Percentiles rank a stretch among this genome's conserved stretches.
Evolutionary conservation across 2,888 invertebrate genomes (phyloP).

Genomic region (Bugula neritina): DNA sequence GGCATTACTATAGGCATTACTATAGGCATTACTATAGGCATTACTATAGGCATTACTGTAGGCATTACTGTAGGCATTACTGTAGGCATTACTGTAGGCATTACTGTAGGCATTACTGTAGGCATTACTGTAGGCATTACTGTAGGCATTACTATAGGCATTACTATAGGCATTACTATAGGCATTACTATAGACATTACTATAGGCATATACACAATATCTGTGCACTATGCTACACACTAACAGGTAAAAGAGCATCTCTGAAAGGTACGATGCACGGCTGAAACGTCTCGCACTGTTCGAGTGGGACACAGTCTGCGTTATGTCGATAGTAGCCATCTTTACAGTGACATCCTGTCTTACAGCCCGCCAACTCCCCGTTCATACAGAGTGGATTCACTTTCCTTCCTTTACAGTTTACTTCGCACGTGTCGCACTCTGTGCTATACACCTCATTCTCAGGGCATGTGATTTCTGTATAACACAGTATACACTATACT

Average conservation of each 20-base stretch:
- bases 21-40: too few relatives aligned
- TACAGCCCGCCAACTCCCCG: not conserved
- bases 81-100: too few relatives aligned
- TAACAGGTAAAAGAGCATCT: conserved; percentile 19
- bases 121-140: too few relatives aligned
- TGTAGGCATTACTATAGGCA: too few relatives aligned
- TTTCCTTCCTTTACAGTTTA: not conserved
- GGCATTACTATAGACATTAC: too few relatives aligned
- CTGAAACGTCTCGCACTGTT: not conserved
- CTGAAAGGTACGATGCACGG: not conserved
- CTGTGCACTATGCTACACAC: too few relatives aligned
- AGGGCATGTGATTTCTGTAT: not conserved
- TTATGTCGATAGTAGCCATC: not conserved
- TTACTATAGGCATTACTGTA: too few relatives aligned
- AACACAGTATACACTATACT: not conserved
- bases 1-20: too few relatives aligned
- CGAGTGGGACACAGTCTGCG: not conserved
- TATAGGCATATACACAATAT: too few relatives aligned
- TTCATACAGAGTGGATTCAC: conserved; percentile 1
- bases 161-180: too few relatives aligned
- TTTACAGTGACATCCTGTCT: not conserved
- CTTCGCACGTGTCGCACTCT: not conserved
- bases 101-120: too few relatives aligned
- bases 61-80: too few relatives aligned
- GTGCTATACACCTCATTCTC: not conserved